Percentiles rank a stretch among this genome's conserved stretches.
These are phyloP conservation scores for Microhierax caerulescens DNA, from an alignment of 2,797 vertebrate genomes.

Conservation along the genomic window DNA sequence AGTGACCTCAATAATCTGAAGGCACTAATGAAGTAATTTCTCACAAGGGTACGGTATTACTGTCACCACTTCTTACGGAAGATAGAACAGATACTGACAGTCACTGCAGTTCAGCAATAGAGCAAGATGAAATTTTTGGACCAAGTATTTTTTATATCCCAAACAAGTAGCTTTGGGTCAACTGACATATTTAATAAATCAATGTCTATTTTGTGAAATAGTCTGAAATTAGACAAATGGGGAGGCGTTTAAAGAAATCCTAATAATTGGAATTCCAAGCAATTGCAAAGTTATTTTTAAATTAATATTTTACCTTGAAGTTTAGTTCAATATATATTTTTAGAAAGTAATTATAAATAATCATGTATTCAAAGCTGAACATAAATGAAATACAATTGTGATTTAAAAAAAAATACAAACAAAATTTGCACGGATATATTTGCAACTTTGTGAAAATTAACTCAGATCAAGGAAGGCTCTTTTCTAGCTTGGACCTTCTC, in stretches of 20 bases:
- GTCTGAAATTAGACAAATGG: background rate
- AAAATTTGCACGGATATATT: background rate
- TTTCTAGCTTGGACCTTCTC: background rate
- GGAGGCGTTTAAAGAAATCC: background rate
- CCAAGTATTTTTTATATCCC: background rate
- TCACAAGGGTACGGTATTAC: background rate
- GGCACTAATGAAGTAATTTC: conserved; percentile 24
- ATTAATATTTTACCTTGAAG: background rate
- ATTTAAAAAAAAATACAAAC: rapidly evolving
- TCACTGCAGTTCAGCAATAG: background rate
- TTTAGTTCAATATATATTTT: background rate
- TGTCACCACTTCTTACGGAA: background rate
- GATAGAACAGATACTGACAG: background rate
- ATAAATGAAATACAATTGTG: background rate
- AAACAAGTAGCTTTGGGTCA: background rate
- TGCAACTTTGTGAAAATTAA: background rate
- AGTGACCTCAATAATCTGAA: background rate
- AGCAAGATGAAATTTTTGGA: background rate
- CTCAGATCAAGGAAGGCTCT: background rate
- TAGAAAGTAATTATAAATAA: background rate
- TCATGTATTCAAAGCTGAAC: background rate
- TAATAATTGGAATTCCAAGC: background rate
- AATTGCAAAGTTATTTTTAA: background rate
- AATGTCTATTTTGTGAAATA: background rate
- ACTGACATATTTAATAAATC: background rate